phyloP scores from a whole-genome alignment of 2,113 vertebrate species.

The Rhea americana region DNA sequence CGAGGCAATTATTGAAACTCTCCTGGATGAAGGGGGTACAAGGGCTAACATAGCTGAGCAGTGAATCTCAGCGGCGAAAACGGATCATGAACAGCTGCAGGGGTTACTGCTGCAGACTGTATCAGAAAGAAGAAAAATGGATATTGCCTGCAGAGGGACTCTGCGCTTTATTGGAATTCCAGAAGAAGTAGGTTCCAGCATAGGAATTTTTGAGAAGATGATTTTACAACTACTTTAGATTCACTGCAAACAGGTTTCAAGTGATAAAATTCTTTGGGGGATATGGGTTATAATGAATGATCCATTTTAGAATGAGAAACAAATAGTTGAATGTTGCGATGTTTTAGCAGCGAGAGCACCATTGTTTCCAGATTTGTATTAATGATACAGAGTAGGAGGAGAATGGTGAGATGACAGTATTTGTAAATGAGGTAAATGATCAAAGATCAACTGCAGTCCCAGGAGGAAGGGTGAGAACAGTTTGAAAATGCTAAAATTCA shows the following conservation, averaged over 20 bases:
- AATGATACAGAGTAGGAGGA: conserved; percentile 33
- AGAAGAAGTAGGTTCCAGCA: neutral
- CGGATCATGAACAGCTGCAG: neutral
- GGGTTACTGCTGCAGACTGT: conserved; percentile 52
- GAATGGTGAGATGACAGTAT: conserved; percentile 7
- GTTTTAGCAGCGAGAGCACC: conserved; percentile 47
- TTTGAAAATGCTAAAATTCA: conserved; percentile 49
- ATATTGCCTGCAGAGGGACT: conserved; percentile 61
- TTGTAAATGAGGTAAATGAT: conserved; percentile 59
- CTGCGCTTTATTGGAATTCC: conserved; percentile 54
- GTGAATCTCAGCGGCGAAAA: conserved; percentile 32
- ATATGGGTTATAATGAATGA: conserved; percentile 60
- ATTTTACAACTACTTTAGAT: conserved; percentile 61
- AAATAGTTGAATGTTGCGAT: conserved; percentile 60
- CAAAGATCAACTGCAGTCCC: conserved; percentile 44
- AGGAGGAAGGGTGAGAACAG: conserved; percentile 38
- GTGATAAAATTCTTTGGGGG: conserved; percentile 72
- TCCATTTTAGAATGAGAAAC: conserved; percentile 53
- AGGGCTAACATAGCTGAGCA: conserved; percentile 24
- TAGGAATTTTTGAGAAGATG: conserved; percentile 53
- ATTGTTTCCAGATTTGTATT: conserved; percentile 70
- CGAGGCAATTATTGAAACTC: conserved; percentile 55
- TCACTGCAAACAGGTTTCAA: conserved; percentile 65
- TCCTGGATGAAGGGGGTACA: conserved; percentile 40
- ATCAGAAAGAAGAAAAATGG: conserved; percentile 61